Evolutionary conservation across 2,797 vertebrate genomes (phyloP).

Genomic region (Sebastes matsubarae): DNA sequence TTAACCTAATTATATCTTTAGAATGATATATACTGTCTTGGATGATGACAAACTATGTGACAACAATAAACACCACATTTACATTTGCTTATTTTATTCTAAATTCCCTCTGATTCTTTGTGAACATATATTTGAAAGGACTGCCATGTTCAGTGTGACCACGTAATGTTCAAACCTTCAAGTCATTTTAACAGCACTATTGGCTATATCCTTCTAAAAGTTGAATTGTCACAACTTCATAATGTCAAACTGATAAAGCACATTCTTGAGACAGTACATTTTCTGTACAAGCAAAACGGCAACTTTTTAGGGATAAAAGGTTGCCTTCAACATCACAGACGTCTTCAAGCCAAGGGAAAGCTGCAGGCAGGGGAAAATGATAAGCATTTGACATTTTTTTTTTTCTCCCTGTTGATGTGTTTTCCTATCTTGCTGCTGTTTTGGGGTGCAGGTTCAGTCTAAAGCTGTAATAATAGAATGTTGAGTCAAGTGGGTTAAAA

Average conservation of each 20-base stretch:
- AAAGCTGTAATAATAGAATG: slow-evolving; percentile 36
- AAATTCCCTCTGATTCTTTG: not conserved
- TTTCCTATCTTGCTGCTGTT: slow-evolving; percentile 22
- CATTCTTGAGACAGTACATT: slow-evolving; percentile 30
- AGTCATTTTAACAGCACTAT: slow-evolving; percentile 1
- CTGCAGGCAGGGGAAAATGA: slow-evolving; percentile 28
- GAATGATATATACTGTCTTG: not conserved
- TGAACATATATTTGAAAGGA: not conserved
- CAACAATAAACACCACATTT: not conserved
- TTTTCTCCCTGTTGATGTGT: slow-evolving; percentile 1
- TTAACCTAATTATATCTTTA: not conserved
- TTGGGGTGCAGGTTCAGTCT: slow-evolving; percentile 18
- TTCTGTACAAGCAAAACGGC: slow-evolving; percentile 29
- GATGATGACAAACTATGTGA: not conserved
- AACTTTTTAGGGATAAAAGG: slow-evolving; percentile 50
- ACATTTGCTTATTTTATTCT: not conserved
- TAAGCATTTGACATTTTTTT: slow-evolving; percentile 23
- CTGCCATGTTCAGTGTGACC: not conserved
- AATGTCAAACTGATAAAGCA: slow-evolving; percentile 63
- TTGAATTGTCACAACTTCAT: slow-evolving; percentile 31
- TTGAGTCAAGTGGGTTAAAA: slow-evolving; percentile 45
- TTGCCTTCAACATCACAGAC: slow-evolving; percentile 45
- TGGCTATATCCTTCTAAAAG: not conserved
- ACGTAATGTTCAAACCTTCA: not conserved
- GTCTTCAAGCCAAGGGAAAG: slow-evolving; percentile 25